Conservation (phyloP, 2,113 vertebrate species). For the Anarhynchus alexandrinus region DNA sequence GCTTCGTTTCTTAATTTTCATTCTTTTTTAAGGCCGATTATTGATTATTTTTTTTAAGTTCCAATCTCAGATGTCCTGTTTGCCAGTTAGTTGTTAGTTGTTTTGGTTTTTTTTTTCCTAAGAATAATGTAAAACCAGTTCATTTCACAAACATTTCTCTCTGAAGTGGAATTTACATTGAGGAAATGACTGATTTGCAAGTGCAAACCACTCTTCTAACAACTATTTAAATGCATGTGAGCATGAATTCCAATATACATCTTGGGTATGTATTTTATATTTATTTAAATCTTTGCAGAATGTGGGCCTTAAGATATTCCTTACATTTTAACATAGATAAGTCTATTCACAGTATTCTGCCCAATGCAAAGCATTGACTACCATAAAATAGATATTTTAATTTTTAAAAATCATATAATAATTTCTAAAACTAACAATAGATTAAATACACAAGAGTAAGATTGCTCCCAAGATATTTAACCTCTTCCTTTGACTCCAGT, state of each 20-base stretch:
- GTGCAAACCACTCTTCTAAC: not conserved
- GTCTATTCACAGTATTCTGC: not conserved
- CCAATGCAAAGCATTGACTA: not conserved
- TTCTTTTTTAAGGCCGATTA: not conserved
- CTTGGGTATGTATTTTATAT: not conserved
- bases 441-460: not conserved
- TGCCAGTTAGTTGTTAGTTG: not conserved
- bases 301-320: not conserved
- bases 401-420: not conserved
- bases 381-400: not conserved
- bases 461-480: not conserved
- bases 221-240: not conserved
- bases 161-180: not conserved
- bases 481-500: not conserved
- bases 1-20: not conserved
- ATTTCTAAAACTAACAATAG: not conserved
- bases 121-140: not conserved
- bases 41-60: not conserved
- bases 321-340: not conserved
- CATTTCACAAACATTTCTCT: not conserved
- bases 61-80: not conserved
- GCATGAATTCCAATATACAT: not conserved
- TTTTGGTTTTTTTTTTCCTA: fast-evolving
- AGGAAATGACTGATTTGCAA: not conserved
- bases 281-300: not conserved